Base-by-base conservation (phyloP, 1,140 invertebrate genomes). In the Diorhabda carinulata region DNA sequence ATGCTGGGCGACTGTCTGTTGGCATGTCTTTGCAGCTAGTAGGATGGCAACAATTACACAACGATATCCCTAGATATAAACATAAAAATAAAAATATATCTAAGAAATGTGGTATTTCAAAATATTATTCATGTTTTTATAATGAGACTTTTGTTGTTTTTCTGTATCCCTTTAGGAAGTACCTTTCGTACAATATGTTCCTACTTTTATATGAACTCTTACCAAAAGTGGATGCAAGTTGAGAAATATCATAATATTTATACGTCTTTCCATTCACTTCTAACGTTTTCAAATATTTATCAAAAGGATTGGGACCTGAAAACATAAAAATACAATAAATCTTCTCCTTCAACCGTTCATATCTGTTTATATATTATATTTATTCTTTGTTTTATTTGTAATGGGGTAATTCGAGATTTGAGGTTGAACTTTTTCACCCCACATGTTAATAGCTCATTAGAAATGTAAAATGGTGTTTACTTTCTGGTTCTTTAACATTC, bases 141-240 rank as follows among this genome's bases (percentile, higher is more conserved):
- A 67, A 57, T 61, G 47, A 43, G 43, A 25, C 67, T 43, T 60
- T 43, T 45, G 44, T 70, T 60, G 25, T 10, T 42, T 10, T 60
- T 10, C 58, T 25, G 25, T 41, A 60, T 41, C 42, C 10, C 58
- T 41, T 3, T 41, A 60, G 58, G 25, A 41, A 41, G 58, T 60
- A 41, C 42, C 25, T 60, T 60, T 10, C 58, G 3, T 60, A 8
- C 25, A 60, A 25, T 25, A 1, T 25, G 25, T 25, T 25, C n/a
- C 57, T 71, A 56, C 71, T 66, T 57, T 72, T 60, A 71, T 64
- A 65, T 52, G 70, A 59, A 47, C 64, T 78, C 85, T 89, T 86
- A 96, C 93, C 88, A 87, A 94, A 95, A 85, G 91, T 87, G 68
- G 84, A 79, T 76, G 89, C 86, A 79, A 92, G 83, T 59, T 82